Evolutionary conservation across 2,888 invertebrate genomes (phyloP).

Genomic region (Dasypogon diadema): DNA sequence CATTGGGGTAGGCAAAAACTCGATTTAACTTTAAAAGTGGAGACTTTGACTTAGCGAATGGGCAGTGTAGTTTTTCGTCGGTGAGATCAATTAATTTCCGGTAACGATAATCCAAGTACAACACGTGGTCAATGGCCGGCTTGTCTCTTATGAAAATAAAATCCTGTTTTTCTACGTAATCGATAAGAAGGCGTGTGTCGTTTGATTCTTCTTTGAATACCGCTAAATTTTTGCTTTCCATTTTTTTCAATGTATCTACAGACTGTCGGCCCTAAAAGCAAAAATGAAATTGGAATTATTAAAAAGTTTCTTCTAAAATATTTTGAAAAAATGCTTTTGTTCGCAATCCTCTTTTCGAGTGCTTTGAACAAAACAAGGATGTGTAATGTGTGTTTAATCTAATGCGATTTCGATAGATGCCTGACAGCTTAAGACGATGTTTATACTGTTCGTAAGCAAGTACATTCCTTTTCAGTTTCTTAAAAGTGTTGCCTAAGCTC

Average conservation of each 20-base stretch:
- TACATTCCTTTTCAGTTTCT: too few species aligned
- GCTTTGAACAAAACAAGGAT: too few species aligned
- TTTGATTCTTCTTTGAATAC: slow-evolving; percentile 65
- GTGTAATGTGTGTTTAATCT: too few species aligned
- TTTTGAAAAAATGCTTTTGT: too few species aligned
- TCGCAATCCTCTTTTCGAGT: too few species aligned
- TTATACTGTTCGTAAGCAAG: too few species aligned
- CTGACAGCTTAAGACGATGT: too few species aligned
- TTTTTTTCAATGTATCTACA: slow-evolving; percentile 64
- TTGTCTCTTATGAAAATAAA: slow-evolving; percentile 79
- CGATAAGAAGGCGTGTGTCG: slow-evolving; percentile 67
- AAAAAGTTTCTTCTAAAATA: too few species aligned
- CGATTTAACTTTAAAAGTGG: slow-evolving; percentile 76
- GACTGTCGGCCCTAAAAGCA: slow-evolving; percentile 58
- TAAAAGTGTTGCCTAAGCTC: too few species aligned
- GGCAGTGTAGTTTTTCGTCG: slow-evolving; percentile 77
- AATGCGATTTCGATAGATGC: too few species aligned
- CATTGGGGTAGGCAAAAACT: slow-evolving; percentile 79
- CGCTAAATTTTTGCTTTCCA: slow-evolving; percentile 64
- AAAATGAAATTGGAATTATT: too few species aligned
- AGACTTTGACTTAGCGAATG: slow-evolving; percentile 80
- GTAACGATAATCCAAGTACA: slow-evolving; percentile 78
- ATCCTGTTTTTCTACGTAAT: slow-evolving; percentile 69
- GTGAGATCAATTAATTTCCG: slow-evolving; percentile 72
- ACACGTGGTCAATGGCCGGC: slow-evolving; percentile 76